Percentiles rank a stretch among this genome's conserved stretches.
Evolutionary conservation across 2,113 vertebrate species (phyloP).

Genomic region (Danionella cerebrum): DNA sequence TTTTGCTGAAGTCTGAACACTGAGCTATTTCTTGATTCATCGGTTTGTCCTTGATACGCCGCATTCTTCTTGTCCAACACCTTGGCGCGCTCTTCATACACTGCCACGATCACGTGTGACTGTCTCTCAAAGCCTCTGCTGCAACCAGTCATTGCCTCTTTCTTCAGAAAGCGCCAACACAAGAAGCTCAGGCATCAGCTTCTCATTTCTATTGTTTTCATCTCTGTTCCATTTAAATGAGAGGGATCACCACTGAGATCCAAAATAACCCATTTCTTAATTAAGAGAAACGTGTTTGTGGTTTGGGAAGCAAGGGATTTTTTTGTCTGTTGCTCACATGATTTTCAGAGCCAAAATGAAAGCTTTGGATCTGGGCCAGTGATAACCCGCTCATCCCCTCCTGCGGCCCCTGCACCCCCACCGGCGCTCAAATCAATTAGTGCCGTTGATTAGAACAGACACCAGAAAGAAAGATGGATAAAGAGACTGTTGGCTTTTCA

Average conservation of each 20-base stretch:
- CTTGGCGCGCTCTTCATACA: background rate
- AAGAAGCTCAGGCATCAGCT: background rate
- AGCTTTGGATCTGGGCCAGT: conserved; percentile 47
- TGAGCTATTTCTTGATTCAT: no score
- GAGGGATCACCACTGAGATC: no score
- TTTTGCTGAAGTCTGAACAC: no score
- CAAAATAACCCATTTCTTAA: no score
- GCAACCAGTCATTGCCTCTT: background rate
- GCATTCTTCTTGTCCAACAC: background rate
- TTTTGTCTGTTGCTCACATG: background rate
- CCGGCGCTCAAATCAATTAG: conserved; percentile 65
- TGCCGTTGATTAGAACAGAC: conserved; percentile 55
- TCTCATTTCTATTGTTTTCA: background rate
- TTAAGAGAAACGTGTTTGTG: no score
- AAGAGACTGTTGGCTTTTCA: conserved; percentile 49
- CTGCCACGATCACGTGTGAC: background rate
- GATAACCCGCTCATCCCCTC: conserved; percentile 11
- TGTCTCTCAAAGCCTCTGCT: background rate
- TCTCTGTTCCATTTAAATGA: background rate
- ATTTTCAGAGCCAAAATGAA: conserved; percentile 28
- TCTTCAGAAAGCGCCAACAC: background rate
- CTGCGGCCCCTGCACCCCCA: conserved; percentile 36
- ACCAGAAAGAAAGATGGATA: conserved; percentile 51
- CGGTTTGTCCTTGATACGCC: conserved; percentile 26
- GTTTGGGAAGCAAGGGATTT: no score